These are phyloP conservation scores for Tupaia tana DNA, from an alignment of 2,113 vertebrate species.

Conservation along the genomic window DNA sequence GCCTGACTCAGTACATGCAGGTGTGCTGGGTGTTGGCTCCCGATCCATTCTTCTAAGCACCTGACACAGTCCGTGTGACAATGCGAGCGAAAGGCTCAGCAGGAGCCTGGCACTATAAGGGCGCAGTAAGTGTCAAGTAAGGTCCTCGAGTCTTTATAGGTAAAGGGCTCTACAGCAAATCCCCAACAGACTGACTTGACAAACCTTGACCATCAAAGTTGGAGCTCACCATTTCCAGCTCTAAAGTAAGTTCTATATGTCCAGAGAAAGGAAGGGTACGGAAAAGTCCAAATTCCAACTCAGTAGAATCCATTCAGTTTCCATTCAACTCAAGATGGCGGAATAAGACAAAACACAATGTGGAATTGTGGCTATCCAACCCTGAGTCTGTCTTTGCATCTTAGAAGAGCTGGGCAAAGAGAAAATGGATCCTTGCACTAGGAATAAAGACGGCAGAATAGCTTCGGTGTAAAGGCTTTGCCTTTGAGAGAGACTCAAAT, in stretches of 20 bases:
- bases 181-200: not conserved
- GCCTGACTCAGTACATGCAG: not conserved
- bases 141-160: not conserved
- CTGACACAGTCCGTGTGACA: not conserved
- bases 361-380: not conserved
- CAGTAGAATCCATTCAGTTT: not conserved
- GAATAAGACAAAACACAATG: not conserved
- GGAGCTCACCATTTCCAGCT: not conserved
- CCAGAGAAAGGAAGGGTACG: not conserved
- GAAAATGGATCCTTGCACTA: not conserved
- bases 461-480: not conserved
- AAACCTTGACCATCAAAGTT: not conserved
- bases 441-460: not conserved
- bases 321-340: not conserved
- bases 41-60: not conserved
- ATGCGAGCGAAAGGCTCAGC: not conserved
- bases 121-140: not conserved
- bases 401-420: not conserved
- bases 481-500: not conserved
- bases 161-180: not conserved
- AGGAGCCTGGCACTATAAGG: not conserved
- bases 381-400: not conserved
- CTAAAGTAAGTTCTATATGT: not conserved
- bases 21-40: not conserved
- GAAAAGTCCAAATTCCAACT: not conserved